Base-by-base conservation (phyloP, 2,797 vertebrate species). In the Melanotaenia parkinsoni region DNA sequence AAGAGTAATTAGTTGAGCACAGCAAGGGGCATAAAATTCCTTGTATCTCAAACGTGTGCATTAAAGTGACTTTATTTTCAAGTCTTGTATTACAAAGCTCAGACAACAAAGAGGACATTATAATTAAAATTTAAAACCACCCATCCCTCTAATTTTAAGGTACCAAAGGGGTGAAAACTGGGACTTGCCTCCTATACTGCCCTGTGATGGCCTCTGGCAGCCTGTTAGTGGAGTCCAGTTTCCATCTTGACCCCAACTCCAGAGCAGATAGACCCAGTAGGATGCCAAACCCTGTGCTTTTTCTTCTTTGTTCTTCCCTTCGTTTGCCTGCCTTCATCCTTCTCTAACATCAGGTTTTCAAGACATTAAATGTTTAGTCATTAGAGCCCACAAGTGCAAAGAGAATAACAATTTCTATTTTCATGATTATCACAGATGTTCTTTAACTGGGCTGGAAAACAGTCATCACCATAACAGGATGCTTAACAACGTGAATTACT, bases 121-220 rank as follows among this genome's bases (percentile, higher is more conserved):
- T 28, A 20, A 66, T 67, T 47, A 20, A 56, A 18, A 37, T 12
- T 9, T 67, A 57, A 45, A 45, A 32, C 58, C 40, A 61, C 35
- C 1, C 53, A 24, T 64, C 35, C 77, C 62, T 80, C 35, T 63
- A 64, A 64, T 66, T 82, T 37, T 67, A 91, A 93, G 90, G 94
- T 76, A 88, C 88, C 71, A 92, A 91, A 82, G 89, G 91, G 82
- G 81, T 94, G 85, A 91, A 92, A 94, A 93, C 87, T 76, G 86
- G 94, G 90, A 85, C 89, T 18, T 74, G 81, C 43, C 84, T 74
- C 75, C 92, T 92, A 77, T 91, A 82, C 74, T 88, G 84, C 57
- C 91, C 90, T 3, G 65, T 83, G 71, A 74, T 69, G 37, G 35
- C 83, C 67, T 77, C 72, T 4, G 81, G 90, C 70, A 82, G 9